Base-by-base conservation (phyloP, 1,140 invertebrate genomes). In the Drosophila pectinifera region DNA sequence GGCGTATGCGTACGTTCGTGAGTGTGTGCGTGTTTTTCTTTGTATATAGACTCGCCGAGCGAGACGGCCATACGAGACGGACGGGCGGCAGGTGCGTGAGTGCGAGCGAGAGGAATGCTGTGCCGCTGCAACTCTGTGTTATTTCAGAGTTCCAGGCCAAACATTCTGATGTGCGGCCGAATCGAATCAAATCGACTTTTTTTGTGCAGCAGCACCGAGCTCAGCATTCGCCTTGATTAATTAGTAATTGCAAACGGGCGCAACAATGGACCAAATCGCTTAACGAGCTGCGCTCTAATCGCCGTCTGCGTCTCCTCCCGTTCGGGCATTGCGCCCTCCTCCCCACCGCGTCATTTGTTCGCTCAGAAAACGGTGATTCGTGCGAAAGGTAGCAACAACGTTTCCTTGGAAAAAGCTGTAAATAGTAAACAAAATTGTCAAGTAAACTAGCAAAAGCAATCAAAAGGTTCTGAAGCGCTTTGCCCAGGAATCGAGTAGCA, bases 381-480 rank as follows among this genome's bases (percentile, higher is more conserved):
- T 41, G 38, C 14, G 78, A 76, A 79, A 70, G 77, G 76, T 89
- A 84, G 84, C 84, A 88, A 88, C 82, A 83, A 76, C 75, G 83
- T 89, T 90, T 85, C 73, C 77, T 89, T 84, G 84, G 84, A 90
- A 80, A 84, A 90, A 90, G 64, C 88, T 90, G 85, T 90, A 84
- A 89, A 89, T 90, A 85, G 80, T 85, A 89, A 90, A 89, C 84
- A 85, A 89, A 89, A 89, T 89, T 89, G 64, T 84, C 48, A 72
- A 89, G 80, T 88, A 36, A 83, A 77, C 64, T 59, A 72, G 38
- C 49, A 48, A 54, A 77, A 34, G 14, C 26, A 36, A 68, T 28
- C 8, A 42, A 73, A 41, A 62, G 42, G 53, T 72, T 73, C 55
- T 55, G 26, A 48, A 76, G 22, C 18, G 55, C 20, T n/a, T 53